These are phyloP conservation scores for Halichondria panicea DNA, from an alignment of 37 sponge, comb jelly and placozoan species.

Conservation along the genomic window DNA sequence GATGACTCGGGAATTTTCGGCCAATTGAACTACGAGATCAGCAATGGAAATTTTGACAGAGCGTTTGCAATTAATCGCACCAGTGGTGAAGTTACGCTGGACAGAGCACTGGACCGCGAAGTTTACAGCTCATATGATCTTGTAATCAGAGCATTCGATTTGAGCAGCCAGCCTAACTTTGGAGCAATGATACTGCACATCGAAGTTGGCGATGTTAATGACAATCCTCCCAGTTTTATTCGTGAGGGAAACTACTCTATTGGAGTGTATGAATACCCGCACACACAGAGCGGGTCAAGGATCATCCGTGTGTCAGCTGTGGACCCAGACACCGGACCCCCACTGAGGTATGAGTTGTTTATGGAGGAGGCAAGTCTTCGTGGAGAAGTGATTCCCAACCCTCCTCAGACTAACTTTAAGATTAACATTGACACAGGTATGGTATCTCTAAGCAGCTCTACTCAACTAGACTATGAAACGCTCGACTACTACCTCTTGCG, in stretches of 20 bases:
- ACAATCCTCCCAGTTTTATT: constrained; percentile 56
- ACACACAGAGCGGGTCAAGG: constrained; percentile 4
- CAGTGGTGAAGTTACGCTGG: constrained; percentile 38
- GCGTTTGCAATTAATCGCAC: constrained; percentile 36
- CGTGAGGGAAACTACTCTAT: constrained; percentile 39
- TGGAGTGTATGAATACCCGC: constrained; percentile 44
- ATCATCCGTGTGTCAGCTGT: constrained; percentile 54
- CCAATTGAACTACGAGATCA: constrained; percentile 33
- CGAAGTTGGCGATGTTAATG: constrained; percentile 54
- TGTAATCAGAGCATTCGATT: constrained; percentile 48
- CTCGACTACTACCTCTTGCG: constrained; percentile 40
- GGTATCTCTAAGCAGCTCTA: neutral
- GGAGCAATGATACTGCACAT: constrained; percentile 10
- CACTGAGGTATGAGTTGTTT: constrained; percentile 12
- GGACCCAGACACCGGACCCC: constrained; percentile 38
- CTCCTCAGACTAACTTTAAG: constrained; percentile 21
- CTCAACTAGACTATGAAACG: constrained; percentile 52
- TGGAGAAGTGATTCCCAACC: neutral
- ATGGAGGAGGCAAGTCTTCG: neutral
- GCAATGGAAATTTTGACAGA: constrained; percentile 12
- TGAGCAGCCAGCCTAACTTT: neutral
- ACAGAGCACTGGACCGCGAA: constrained; percentile 41
- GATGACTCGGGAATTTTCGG: constrained; percentile 52
- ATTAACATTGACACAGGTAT: constrained; percentile 50
- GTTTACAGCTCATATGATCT: constrained; percentile 29